Base-by-base conservation (phyloP, 2,888 invertebrate species). In the Xestia ashworthii region DNA sequence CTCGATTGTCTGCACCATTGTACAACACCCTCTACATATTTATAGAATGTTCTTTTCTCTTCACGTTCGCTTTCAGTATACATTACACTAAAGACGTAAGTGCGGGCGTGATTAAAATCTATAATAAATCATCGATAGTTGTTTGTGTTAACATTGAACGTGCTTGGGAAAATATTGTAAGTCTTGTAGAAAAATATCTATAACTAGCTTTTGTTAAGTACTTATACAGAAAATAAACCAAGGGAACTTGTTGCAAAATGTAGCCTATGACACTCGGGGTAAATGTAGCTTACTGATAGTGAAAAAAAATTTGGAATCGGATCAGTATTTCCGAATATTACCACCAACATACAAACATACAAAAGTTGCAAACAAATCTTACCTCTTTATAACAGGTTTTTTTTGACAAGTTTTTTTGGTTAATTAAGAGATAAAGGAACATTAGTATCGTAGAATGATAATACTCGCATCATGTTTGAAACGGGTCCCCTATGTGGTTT, bases 91-190 rank as follows among this genome's bases (percentile, higher is more conserved):
- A 25, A 38, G 19, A n/a, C 32, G 32, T 67, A 64, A 79, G 79
- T 73, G 68, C n/a, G 50, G 80, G n/a, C 64, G 79, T 58, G 80
- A 65, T 65, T 38, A n/a, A 79, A 68, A 50, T 79, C 32, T 5
- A 50, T 38, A 68, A 79, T 64, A 9, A 68, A 60, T 64, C 22
- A 48, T 38, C 6, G 48, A 62, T 11, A 5, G 38, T 50, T 75
- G 62, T 72, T 73, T 75, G 25, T n/a, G 19, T 62, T 62, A 5
- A 16, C 38, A 32, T 74, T 8, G 60, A 48, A 4, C 41, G 19
- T 50, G 62, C 32, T 74, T 19, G 3, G 22, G 38, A 1, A 25
- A 41, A 41, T 48, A 22, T 55, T 65, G 16, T 22, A 11, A 25
- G 38, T 32, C 1, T 32, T 32, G 32, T 41, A 25, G 14, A 6